Evolutionary conservation across 2,888 invertebrate species (phyloP), one percentile per base, ranked within the genome.

Genomic region (Drosophila anomelani): DNA sequence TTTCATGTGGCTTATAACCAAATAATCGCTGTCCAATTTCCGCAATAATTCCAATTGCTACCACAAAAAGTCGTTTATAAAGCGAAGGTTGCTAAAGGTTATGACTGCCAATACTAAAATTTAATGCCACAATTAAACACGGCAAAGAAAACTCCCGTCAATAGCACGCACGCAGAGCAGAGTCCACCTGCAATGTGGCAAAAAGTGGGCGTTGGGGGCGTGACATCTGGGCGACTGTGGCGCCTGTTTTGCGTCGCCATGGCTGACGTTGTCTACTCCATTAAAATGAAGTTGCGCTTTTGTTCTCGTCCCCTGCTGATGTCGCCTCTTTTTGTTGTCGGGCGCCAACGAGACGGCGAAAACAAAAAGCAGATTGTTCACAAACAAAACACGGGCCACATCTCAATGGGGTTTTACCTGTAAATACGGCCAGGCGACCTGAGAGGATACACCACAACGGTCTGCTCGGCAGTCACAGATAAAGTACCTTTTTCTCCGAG

Each of bases 321-420:
- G 36, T 26, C 72, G 46, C 51, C 51, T 58, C 44, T 29, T 38
- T 46, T 44, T 73, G 81, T 39, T 38, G 39, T 58, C 55, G 62
- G 84, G 84, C 84, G 84, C 84, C 84, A 84, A 71, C 70, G 82
- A 77, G 88, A 75, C 85, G 77, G 51, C 73, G 79, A 84, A 89
- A 89, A 89, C 89, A 84, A 84, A 88, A 87, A 84, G 85, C 89
- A 84, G 89, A 87, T 89, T 84, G 84, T 81, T 81, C 67, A 60
- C 89, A 84, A 80, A 84, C 89, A 88, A 86, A 86, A 86, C 83
- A 86, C 76, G 73, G 66, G 71, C 78, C 87, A 57, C 77, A 84
- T 88, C 88, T 88, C 87, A 88, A 86, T 86, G 87, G 68, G 75
- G 77, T 83, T 86, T 88, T 81, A 80, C 61, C 88, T 86, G 84